These are phyloP conservation scores for Brotula barbata DNA, from an alignment of 2,797 vertebrate genomes.

Conservation along the genomic window DNA sequence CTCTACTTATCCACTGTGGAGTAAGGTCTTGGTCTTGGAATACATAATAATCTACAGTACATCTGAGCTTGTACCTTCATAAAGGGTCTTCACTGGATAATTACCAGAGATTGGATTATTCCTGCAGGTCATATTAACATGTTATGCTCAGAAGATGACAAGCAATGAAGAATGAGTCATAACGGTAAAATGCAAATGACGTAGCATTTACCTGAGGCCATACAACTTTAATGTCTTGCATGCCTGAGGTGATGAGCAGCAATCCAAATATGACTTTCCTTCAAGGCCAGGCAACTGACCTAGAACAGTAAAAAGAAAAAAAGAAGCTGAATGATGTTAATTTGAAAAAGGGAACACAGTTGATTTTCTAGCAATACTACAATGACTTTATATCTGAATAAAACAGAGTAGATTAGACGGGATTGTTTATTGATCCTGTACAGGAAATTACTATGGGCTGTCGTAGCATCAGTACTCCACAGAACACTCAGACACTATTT, in stretches of 20 bases:
- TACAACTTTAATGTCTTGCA: constrained; percentile 59
- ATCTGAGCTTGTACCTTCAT: constrained; percentile 15
- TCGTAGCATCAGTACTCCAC: too few relatives aligned
- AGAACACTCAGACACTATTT: too few relatives aligned
- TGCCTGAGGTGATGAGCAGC: constrained; percentile 60
- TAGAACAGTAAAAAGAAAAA: background rate
- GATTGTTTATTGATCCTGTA: background rate
- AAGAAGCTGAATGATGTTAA: constrained; percentile 21
- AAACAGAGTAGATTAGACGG: background rate
- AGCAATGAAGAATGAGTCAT: constrained; percentile 49
- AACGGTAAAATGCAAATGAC: constrained; percentile 54
- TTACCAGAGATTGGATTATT: constrained; percentile 1
- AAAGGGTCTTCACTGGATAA: constrained; percentile 1
- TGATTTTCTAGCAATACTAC: constrained; percentile 35
- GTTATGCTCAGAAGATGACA: constrained; percentile 13
- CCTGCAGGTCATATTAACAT: too few relatives aligned
- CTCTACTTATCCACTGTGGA: constrained; percentile 39
- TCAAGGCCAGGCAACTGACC: constrained; percentile 41
- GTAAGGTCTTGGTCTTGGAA: constrained; percentile 28
- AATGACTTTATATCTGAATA: background rate
- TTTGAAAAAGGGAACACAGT: constrained; percentile 17
- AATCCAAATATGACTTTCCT: constrained; percentile 58
- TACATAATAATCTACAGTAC: constrained; percentile 24
- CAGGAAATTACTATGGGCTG: too few relatives aligned
- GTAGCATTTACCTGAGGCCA: constrained; percentile 58